These are phyloP conservation scores for Zeuzera pyrina DNA, from an alignment of 2,888 invertebrate species.

Conservation along the genomic window DNA sequence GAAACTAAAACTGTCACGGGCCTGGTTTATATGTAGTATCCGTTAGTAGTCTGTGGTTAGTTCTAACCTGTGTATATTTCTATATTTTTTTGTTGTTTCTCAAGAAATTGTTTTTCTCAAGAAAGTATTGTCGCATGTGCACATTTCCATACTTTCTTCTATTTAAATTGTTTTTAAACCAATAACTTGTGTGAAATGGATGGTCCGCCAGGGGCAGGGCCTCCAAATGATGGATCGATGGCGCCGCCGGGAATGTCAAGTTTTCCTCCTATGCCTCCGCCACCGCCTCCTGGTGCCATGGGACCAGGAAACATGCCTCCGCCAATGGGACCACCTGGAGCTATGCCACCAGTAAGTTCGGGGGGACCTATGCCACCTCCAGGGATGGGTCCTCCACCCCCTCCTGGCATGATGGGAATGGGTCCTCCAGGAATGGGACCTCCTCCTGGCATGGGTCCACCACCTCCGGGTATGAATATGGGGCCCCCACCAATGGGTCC, in stretches of 20 bases:
- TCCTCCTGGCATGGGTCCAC: conserved; percentile 30
- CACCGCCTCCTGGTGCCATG: conserved; percentile 44
- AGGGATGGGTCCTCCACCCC: conserved; percentile 20
- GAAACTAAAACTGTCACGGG: no score
- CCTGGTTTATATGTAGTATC: no score
- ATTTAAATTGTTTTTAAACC: no score
- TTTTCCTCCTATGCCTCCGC: conserved; percentile 36
- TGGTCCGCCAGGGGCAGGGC: conserved; percentile 53
- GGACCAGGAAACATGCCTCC: conserved; percentile 27
- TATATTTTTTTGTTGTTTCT: no score
- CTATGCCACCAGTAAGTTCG: conserved; percentile 36
- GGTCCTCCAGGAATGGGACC: conserved; percentile 18
- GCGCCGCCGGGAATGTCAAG: conserved; percentile 42
- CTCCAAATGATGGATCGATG: conserved; percentile 9
- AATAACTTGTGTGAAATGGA: no score
- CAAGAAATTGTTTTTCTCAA: no score
- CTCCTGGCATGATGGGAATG: conserved; percentile 36
- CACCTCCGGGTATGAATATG: conserved; percentile 23
- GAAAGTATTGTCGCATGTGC: no score
- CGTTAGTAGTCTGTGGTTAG: no score
- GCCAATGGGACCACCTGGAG: conserved; percentile 39
- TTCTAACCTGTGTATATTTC: no score
- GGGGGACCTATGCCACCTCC: conserved; percentile 15
- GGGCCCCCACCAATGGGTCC: conserved; percentile 41
- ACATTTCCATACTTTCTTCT: no score